phyloP scores from a whole-genome alignment of 2,888 invertebrate species.

The Polyommatus iphigenia region DNA sequence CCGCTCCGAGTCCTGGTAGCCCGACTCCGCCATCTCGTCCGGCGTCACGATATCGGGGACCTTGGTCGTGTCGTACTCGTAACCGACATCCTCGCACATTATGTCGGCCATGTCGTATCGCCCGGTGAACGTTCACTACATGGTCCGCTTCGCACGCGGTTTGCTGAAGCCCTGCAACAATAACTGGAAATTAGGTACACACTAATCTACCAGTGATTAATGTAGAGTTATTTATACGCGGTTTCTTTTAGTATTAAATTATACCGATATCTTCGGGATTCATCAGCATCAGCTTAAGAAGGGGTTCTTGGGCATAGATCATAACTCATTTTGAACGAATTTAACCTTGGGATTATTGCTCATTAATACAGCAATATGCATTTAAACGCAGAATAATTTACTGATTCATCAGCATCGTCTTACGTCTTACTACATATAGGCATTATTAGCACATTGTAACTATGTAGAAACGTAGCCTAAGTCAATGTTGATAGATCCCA shows the following conservation, averaged over 20 bases:
- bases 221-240: not conserved
- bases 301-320: no score
- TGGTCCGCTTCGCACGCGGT: conserved; percentile 57
- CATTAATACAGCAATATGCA: no score
- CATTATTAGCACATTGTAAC: not conserved
- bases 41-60: conserved; percentile 73
- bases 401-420: not conserved
- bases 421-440: no score
- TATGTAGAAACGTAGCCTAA: not conserved
- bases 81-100: conserved; percentile 61
- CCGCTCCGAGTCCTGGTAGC: conserved; percentile 71
- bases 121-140: conserved; percentile 64
- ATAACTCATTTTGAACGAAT: no score
- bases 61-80: conserved; percentile 65
- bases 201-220: not conserved
- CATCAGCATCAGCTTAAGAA: not conserved
- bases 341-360: no score
- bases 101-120: conserved; percentile 62
- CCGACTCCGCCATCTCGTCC: conserved; percentile 74
- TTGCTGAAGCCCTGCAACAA: conserved; percentile 59
- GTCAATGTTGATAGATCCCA: not conserved
- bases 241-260: conserved; percentile 7
- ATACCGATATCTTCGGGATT: not conserved
- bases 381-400: no score
- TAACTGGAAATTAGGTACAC: conserved; percentile 5